A percentile compares a stretch with the other conserved stretches of the same genome.
Evolutionary conservation across 2,797 vertebrate genomes (phyloP).

Genomic region (Hybognathus amarus): DNA sequence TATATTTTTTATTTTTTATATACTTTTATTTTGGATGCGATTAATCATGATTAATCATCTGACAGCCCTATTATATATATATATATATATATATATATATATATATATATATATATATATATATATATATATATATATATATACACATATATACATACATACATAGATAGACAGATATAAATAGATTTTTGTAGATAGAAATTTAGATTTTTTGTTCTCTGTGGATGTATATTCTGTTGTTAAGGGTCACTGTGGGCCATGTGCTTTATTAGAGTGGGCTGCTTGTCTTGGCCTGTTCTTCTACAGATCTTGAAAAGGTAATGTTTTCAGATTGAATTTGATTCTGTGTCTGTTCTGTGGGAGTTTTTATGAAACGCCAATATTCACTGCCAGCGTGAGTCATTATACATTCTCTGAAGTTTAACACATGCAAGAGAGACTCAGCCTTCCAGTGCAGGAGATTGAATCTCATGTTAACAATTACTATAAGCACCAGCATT

Average conservation of each 20-base stretch:
- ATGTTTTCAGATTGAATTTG: conserved; percentile 37
- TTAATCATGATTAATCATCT: too few species aligned
- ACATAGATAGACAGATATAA: neutral
- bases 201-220: neutral
- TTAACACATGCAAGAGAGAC: conserved; percentile 67
- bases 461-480: conserved; percentile 68
- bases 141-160: neutral
- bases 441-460: conserved; percentile 66
- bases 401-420: conserved; percentile 68
- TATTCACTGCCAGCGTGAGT: conserved; percentile 63
- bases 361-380: conserved; percentile 65
- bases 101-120: accelerated
- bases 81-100: too few species aligned
- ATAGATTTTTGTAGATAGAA: too few species aligned
- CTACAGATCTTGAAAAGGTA: conserved; percentile 20
- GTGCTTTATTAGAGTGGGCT: conserved; percentile 25
- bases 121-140: neutral
- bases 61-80: too few species aligned
- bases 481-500: neutral
- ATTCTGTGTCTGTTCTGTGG: conserved; percentile 50
- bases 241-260: conserved; percentile 13
- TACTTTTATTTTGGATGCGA: too few species aligned
- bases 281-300: conserved; percentile 9
- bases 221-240: neutral
- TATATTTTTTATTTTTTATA: too few species aligned